Base-by-base conservation (phyloP, 2,888 invertebrate species). In the Aporophyla lueneburgensis region DNA sequence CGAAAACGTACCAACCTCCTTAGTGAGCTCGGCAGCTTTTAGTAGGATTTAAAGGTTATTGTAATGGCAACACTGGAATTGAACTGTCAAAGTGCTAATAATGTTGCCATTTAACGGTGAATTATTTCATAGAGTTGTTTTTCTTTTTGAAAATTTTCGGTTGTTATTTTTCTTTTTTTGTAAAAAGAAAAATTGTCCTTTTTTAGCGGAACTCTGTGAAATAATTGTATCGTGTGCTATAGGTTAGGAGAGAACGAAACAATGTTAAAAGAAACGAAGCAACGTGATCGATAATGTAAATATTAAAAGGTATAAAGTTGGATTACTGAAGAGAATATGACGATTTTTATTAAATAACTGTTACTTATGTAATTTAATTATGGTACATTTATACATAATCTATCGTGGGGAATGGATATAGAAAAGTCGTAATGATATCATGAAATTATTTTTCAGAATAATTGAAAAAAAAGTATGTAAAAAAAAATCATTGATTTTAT, bases 211-310 rank as follows among this genome's bases (percentile, higher is more conserved):
- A 51, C 81, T 84, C 85, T 76, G 67, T 88, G 76, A 73, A 80
- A 84, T 87, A 87, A 84, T 87, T 76, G 54, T n/a, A 76, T 70
- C 69, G 77, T 80, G 74, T 46, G 81, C 78, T 85, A 70, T 95
- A 95, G 95, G 93, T 90, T 95, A 95, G 93, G 88, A 82, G 86
- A 91, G 84, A 95, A 95, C 94, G 92, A 93, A 93, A 95, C 95
- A 95, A 95, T 95, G 95, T 96, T 93, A 89, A 91, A 91, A 89
- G 95, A 95, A 96, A 95, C 95, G 95, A 96, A 95, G 86, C 87
- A 91, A 94, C 85, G 94, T 94, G 93, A 94, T 95, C 86, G 90
- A 92, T 89, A 86, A 90, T 94, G 95, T 95, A 92, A 92, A 94
- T 95, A 92, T 86, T 86, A 90, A 89, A 91, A 86, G 89, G 90